These are phyloP conservation scores for Tanytarsus gracilentus DNA, from an alignment of 2,888 invertebrate species.

Conservation along the genomic window DNA sequence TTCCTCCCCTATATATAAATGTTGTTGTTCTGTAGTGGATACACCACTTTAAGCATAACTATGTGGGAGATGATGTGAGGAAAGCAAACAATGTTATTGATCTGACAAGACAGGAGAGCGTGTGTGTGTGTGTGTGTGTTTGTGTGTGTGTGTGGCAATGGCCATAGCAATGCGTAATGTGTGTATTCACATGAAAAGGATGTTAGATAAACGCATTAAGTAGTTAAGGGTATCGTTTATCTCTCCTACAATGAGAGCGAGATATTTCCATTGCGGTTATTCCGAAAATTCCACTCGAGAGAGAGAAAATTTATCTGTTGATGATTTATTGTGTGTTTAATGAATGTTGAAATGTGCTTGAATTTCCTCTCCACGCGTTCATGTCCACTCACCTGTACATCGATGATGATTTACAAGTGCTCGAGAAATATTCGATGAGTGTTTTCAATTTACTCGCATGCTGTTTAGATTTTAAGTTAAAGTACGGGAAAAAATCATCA, in stretches of 20 bases:
- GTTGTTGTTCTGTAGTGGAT: neutral
- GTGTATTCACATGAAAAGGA: constrained; percentile 14
- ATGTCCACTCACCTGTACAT: constrained; percentile 8
- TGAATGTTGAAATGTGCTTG: constrained; percentile 19
- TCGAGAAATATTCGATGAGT: neutral
- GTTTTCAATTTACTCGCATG: neutral
- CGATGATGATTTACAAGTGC: constrained; percentile 8
- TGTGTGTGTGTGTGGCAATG: neutral
- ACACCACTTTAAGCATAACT: neutral
- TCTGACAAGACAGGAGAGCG: constrained; percentile 12
- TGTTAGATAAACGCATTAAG: constrained; percentile 24
- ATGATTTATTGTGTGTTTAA: constrained; percentile 25
- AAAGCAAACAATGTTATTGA: constrained; percentile 12
- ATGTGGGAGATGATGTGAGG: neutral
- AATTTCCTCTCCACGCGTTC: neutral
- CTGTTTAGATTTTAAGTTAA: neutral
- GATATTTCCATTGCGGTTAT: constrained; percentile 4
- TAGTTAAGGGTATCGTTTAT: constrained; percentile 22
- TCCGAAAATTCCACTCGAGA: constrained; percentile 19
- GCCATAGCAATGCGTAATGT: neutral
- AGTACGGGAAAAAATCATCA: neutral
- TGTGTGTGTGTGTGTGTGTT: no score
- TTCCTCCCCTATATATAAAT: neutral
- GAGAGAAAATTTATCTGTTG: constrained; percentile 23
- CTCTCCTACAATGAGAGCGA: neutral